Evolutionary conservation across 2,888 invertebrate species (phyloP), one percentile per base, ranked within the genome.

Genomic region (Oligia strigilis): DNA sequence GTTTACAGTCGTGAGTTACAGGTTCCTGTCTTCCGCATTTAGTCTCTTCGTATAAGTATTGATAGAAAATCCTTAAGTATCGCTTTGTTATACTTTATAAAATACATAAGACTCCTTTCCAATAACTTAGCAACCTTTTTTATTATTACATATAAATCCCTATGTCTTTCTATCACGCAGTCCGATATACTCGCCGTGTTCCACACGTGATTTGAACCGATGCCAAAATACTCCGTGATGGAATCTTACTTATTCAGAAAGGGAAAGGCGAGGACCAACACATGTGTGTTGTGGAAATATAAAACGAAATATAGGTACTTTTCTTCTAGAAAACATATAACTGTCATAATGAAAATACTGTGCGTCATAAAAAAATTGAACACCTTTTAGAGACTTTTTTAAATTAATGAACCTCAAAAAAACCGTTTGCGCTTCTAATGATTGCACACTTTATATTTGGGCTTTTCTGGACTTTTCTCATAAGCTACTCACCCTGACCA

Each of bases 191-290:
- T 52, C 69, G 1, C 9, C 19, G 13, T 55, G 40, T 55, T 55
- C 60, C 40, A 66, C 60, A 71, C 73, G 81, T 81, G 73, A 73
- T 67, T 85, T 83, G 85, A 85, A 77, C 58, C 81, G 65, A 71
- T 74, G 83, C 85, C 81, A 83, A 73, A 84, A 67, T 46, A 29
- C 62, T 65, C 43, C 72, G 76, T 73, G 81, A 46, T 23, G 83
- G 85, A 73, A 83, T 83, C 55, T 80, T n/a, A 81, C n/a, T 64
- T 81, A 81, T 73, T 76, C 40, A 13, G 65, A 85, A 83, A 85
- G 73, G 73, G 85, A 83, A 83, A 83, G 73, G 65, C 29, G 58
- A 43, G 17, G 65, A 17, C 11, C 52, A 55, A 14, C 11, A 13
- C 23, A 46, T 29, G 8, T 36, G 4, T 77, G 29, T 19, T 79